Conservation (phyloP, 2,113 vertebrate species). For the Caranx melampygus region DNA sequence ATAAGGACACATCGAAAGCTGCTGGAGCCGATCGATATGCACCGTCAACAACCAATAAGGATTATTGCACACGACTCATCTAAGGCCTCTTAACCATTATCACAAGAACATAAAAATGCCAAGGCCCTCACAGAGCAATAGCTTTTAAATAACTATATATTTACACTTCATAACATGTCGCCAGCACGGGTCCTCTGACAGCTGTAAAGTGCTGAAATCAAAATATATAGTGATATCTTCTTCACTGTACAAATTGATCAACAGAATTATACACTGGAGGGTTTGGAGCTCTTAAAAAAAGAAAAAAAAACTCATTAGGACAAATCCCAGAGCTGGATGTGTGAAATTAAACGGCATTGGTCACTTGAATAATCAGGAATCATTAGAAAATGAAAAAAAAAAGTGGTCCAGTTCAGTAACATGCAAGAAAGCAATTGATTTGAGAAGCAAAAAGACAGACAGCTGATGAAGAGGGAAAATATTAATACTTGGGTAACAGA, state of each 20-base stretch:
- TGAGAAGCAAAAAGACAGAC: slow-evolving; percentile 38
- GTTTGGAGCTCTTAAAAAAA: neutral
- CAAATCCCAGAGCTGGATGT: slow-evolving; percentile 15
- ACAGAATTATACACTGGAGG: slow-evolving; percentile 27
- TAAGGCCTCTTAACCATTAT: slow-evolving; percentile 78
- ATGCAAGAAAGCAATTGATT: slow-evolving; percentile 30
- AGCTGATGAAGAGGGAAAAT: slow-evolving; percentile 10
- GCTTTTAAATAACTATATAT: slow-evolving; percentile 58
- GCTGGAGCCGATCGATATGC: slow-evolving; percentile 22
- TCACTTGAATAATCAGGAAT: slow-evolving; percentile 48
- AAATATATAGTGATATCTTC: slow-evolving; percentile 49
- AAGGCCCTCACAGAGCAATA: slow-evolving; percentile 45
- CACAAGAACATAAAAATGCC: slow-evolving; percentile 44
- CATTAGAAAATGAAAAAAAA: neutral
- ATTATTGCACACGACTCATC: slow-evolving; percentile 84
- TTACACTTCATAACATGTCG: slow-evolving; percentile 56
- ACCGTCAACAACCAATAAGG: slow-evolving; percentile 34
- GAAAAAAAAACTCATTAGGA: neutral
- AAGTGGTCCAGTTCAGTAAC: slow-evolving; percentile 54
- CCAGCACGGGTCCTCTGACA: slow-evolving; percentile 52
- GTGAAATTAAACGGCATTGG: slow-evolving; percentile 48
- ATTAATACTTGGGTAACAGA: slow-evolving; percentile 46
- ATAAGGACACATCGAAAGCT: slow-evolving; percentile 8
- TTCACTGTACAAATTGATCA: slow-evolving; percentile 56
- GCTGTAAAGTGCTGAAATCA: slow-evolving; percentile 64